Percentiles rank a stretch among this genome's conserved stretches.
These are phyloP conservation scores for Trinectes maculatus DNA, from an alignment of 2,113 vertebrate species.

Conservation along the genomic window DNA sequence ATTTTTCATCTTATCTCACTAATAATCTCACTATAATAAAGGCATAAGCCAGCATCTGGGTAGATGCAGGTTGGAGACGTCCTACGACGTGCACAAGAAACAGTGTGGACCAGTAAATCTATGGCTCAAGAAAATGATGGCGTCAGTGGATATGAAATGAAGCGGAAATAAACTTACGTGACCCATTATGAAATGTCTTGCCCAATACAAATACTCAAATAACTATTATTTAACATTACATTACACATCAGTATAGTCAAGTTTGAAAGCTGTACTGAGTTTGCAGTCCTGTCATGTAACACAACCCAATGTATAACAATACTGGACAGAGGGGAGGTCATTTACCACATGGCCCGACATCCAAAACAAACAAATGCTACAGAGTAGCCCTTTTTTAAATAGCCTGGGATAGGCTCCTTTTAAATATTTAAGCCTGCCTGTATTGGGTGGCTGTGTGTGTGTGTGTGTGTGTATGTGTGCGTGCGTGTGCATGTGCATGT, in stretches of 20 bases:
- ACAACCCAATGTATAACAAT: no score
- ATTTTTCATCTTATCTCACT: neutral
- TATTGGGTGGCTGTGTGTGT: slow-evolving; percentile 20
- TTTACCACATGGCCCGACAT: slow-evolving; percentile 53
- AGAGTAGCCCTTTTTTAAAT: slow-evolving; percentile 20
- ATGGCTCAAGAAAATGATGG: neutral
- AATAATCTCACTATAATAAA: no score
- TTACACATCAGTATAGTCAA: no score
- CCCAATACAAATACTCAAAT: neutral
- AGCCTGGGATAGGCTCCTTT: slow-evolving; percentile 6
- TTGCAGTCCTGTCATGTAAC: no score
- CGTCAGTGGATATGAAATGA: neutral
- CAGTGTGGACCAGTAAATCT: neutral
- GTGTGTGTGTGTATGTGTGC: slow-evolving; percentile 22
- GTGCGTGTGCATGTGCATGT: slow-evolving; percentile 6
- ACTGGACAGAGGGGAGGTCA: slow-evolving; percentile 26
- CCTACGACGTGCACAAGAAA: neutral
- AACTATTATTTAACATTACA: neutral
- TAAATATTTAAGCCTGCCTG: slow-evolving; percentile 49
- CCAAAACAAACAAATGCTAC: neutral
- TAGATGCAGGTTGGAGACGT: neutral
- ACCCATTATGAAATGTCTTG: neutral
- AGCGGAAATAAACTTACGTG: neutral
- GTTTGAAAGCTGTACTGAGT: neutral
- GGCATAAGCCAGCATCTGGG: neutral